phyloP scores from a whole-genome alignment of 2,797 vertebrate genomes.

The Diplodus puntazzo region DNA sequence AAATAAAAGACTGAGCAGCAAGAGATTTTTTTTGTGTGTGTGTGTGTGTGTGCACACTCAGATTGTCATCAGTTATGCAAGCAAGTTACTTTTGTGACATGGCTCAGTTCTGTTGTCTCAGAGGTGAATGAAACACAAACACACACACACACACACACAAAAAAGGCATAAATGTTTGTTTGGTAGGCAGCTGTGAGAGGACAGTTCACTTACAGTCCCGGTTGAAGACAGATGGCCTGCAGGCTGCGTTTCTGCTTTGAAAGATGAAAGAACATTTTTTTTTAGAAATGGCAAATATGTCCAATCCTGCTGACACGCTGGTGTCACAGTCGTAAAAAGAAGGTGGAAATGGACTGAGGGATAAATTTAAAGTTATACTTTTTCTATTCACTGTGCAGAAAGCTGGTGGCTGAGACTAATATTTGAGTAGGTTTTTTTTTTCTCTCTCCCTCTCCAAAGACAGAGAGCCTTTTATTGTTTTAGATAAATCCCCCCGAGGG shows the following conservation, averaged over 20 bases:
- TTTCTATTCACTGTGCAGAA: constrained; percentile 47
- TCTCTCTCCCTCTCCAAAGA: constrained; percentile 22
- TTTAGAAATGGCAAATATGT: constrained; percentile 55
- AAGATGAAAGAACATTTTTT: constrained; percentile 39
- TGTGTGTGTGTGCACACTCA: background rate
- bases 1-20: background rate
- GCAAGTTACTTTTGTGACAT: background rate
- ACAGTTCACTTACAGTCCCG: constrained; percentile 26
- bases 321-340: constrained; percentile 53
- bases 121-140: constrained; percentile 3
- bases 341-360: constrained; percentile 30
- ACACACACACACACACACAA: background rate
- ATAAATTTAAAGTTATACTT: constrained; percentile 35
- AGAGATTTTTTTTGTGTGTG: background rate
- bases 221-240: constrained; percentile 59
- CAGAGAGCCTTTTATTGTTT: constrained; percentile 67
- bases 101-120: constrained; percentile 13
- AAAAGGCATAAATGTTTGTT: constrained; percentile 51
- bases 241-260: constrained; percentile 48
- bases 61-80: background rate
- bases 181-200: constrained; percentile 34
- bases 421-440: constrained; percentile 37
- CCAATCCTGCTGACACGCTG: constrained; percentile 32
- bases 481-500: constrained; percentile 48
- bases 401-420: constrained; percentile 58